Evolutionary conservation across 2,113 vertebrate species (phyloP), one percentile per base, ranked within the genome.

Genomic region (Cebidichthys violaceus): DNA sequence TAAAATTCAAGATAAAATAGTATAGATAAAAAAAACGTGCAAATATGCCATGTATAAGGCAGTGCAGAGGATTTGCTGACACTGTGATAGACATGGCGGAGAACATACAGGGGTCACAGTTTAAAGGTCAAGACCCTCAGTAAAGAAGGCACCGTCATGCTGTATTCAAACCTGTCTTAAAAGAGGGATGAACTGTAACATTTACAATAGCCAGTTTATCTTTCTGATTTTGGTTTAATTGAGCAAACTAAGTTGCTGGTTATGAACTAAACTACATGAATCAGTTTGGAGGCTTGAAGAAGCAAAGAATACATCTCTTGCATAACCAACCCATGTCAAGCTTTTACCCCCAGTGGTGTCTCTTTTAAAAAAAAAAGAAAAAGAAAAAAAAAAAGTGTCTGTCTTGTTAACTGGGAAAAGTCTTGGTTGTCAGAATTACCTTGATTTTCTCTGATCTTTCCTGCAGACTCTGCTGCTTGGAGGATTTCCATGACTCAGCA

Each of bases 391-490:
- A 4, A 33, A 33, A 5, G 0, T 18, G 22, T 60, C 27, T 17
- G 67, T 66, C 71, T 65, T 50, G 47, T 83, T 35, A 75, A 75
- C 20, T 47, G 37, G 20, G 11, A 79, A 50, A 77, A 66, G 64
- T 75, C 83, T 71, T 62, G 45, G 45, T 76, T 78, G 39, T 90
- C 72, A 74, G 20, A 75, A 54, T 81, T 77, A 96, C 95, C 94
- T 95, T 95, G 79, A 96, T 94, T 86, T 94, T 95, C 80, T 90
- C 79, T 70, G 90, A 85, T 84, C 79, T 81, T 75, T 85, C 76
- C 68, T 85, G 92, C 76, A 81, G 78, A 89, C 82, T 87, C 74
- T 90, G 90, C 78, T 89, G 88, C 88, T 89, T 94, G 61, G 88
- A 89, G 47, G 86, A 87, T 87, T 89, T 92, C 88, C 88, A 86